Base-by-base conservation (phyloP, 2,797 vertebrate species). In the Phoeniculus purpureus region DNA sequence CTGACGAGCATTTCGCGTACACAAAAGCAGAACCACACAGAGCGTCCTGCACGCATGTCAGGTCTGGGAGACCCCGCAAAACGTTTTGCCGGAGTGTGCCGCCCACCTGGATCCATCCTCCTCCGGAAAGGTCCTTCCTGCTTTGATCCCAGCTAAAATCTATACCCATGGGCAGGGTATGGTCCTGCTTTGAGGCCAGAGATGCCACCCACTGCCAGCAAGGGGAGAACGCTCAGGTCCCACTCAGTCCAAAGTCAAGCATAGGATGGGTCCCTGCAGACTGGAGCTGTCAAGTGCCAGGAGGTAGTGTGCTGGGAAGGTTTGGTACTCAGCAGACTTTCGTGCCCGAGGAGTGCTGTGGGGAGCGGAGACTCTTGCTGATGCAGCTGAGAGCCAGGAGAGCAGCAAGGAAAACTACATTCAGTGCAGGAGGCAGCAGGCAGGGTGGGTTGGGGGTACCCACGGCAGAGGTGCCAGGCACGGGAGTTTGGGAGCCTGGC, bases 1-100 rank as follows among this genome's bases (percentile, higher is more conserved):
- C 96, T 96, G 96, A 97, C 89, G 88, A 92, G 80, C 60, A n/a
- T 89, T 97, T 92, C 65, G n/a, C 4, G 15, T 78, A 81, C 91
- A 97, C 96, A 97, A 96, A 97, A 96, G 92, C 90, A 4, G 79
- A 95, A 92, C 87, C 91, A 89, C 93, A 93, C 86, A 88, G 84
- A 86, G 51, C 1, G 19, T 65, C 82, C 92, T 34, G 87, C 3
- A 19, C 31, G 26, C 16, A 8, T 17, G 15, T 80, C 72, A 89
- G 84, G 66, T 91, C 87, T 37, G 87, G 84, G 80, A 90, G 85
- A 90, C 85, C 82, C 87, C 0, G 25, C n/a, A 16, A 91, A 11
- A 15, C 7, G 1, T 86, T 75, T 90, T 73, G 55, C 77, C 1
- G 9, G 66, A 82, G 67, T 9, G 2, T n/a, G 60, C 1, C 2